Base-by-base conservation (phyloP, 2,888 invertebrate genomes). In the Abscondita cerata region DNA sequence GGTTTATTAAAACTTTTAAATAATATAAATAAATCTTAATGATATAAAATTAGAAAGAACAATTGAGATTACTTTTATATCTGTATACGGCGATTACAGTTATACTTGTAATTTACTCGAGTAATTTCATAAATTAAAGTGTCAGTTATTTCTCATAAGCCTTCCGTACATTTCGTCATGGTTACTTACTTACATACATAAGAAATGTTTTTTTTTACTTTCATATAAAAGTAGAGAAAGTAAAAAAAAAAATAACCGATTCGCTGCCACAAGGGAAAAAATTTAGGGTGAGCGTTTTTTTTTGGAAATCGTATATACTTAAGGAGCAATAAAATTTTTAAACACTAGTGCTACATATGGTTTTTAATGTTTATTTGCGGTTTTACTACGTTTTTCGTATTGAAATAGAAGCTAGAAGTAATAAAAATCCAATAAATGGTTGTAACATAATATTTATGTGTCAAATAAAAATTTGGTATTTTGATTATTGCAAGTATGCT, bases 121-220 rank as follows among this genome's bases (percentile, higher is more conserved):
- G 44, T 44, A 44, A 44, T 44, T 44, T 44, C 18, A 16, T 44
- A 44, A 44, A 44, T 44, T 44, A 44, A 44, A 44, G 44, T 44
- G 44, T 18, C 44, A 44, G 44, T 44, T 44, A 19, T 44, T 44
- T 44, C 44, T 19, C 44, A 44, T 44, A 44, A 44, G 44, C 18
- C 44, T 44, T 44, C 44, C 44, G 41, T 44, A 44, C 44, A 44
- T 18, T 44, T 44, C 44, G 44, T 44, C 44, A 44, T 44, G 44
- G 18, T 44, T 44, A 18, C 44, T 44, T 44, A 18, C 18, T 18
- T 44, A 25, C 25, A 4, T 25, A 25, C 25, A 4, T 44, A 44
- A 44, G 18, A 44, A 44, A 18, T 18, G 44, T 4, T 18, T 25
- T 44, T 44, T 44, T 44, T 44, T 44, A 44, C 44, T 44, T 44